Evolutionary conservation across 1,140 invertebrate genomes (phyloP), one percentile per base, ranked within the genome.

Genomic region (Archegozetes longisetosus): DNA sequence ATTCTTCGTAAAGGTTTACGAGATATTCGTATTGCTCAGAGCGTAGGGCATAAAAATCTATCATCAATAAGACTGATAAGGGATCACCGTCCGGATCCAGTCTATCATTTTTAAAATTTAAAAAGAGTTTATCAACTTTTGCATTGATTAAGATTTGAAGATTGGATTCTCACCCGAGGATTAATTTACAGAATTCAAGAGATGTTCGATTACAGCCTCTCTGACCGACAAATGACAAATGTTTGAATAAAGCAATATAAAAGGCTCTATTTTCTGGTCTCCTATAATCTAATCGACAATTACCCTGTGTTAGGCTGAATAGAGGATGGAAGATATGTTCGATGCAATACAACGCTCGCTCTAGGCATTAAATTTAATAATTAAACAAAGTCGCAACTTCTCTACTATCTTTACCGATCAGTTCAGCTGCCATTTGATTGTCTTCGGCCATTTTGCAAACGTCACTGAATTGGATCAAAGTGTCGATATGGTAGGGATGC

Each of bases 41-140:
- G 61, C 85, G 74, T 32, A 95, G 67, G 0, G 90, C 88, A 70
- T 90, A 88, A 63, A 87, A 88, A 70, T 95, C 90, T 2, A 96
- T 80, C 63, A 84, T 78, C 23, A 93, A 74, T 32, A 88, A 74
- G 12, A 85, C 78, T 25, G 82, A 86, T 60, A 94, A 68, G 1
- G 91, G 91, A 75, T 96, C 91, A 29, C 71, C 76, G 28, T 84
- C 82, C 1, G 88, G 86, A 70, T 92, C 87, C 24, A 94, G 70
- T 49, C 84, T 40, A 40, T 40, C 6, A 17, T 40, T 17, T 9
- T 6, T 9, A 6, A 6, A 40, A 85, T 29, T 85, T 70, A 27
- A 55, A 62, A 62, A 58, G n/a, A n/a, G n/a, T n/a, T n/a, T n/a
- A 60, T 59, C 28, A 22, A n/a, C 29, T n/a, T 22, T 22, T 20